Evolutionary conservation across 2,888 invertebrate genomes (phyloP), one percentile per base, ranked within the genome.

Genomic region (Temnothorax rugatulus): DNA sequence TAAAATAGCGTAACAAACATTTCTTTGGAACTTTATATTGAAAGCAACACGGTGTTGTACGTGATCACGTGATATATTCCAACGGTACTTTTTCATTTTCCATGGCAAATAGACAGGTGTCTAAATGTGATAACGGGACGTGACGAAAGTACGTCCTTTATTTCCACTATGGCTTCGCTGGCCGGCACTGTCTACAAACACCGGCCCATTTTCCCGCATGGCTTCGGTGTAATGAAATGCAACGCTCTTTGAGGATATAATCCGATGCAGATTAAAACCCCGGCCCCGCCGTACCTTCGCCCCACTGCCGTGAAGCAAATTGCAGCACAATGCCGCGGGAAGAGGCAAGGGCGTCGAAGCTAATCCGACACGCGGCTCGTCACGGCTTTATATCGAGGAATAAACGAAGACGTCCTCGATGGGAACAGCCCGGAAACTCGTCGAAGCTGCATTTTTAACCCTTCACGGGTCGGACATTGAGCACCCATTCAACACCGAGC

Each of bases 251-350:
- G 90, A 92, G 87, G 84, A 85, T 84, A 91, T 92, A 92, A 92
- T 92, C 89, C 90, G 83, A 91, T 92, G 92, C 89, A 92, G 91
- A 93, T 92, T 93, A 92, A 91, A 92, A 88, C 87, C 86, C 84
- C 74, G 86, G 82, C 85, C 4, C 44, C 29, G 7, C 34, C 50
- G 44, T 13, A 25, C 71, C 69, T 57, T 57, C 63, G 21, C 63
- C 69, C 76, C 87, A 68, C n/a, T 64, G 50, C 73, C 84, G 81
- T 86, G 90, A 89, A 88, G 88, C 89, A 89, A 89, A 89, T 89
- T 89, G 83, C 90, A 79, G 79, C 76, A 84, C 76, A 69, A 57
- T 81, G 69, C 76, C 63, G 47, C 44, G 25, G 63, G 81, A 47
- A 69, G 81, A 83, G 88, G 77, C 84, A 82, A 85, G 86, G 76